These are phyloP conservation scores for Hippocampus abdominalis DNA, from an alignment of 2,113 vertebrate genomes.

Conservation along the genomic window DNA sequence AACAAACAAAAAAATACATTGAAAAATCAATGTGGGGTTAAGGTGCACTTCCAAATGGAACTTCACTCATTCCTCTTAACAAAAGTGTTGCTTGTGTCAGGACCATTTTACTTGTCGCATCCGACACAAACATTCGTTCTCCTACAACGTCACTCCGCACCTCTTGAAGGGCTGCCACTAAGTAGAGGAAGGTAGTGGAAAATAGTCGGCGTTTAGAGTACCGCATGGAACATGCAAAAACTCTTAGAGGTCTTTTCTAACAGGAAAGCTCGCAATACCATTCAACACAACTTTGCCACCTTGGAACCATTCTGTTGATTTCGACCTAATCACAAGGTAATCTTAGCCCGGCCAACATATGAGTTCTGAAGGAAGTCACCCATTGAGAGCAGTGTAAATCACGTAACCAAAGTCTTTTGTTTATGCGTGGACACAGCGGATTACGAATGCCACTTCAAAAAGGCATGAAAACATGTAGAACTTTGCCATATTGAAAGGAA, in stretches of 20 bases:
- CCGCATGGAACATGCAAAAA: constrained; percentile 2
- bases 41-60: constrained; percentile 45
- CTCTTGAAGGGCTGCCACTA: constrained; percentile 31
- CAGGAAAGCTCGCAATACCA: background rate
- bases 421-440: constrained; percentile 32
- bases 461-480: constrained; percentile 35
- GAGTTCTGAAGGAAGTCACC: constrained; percentile 13
- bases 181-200: constrained; percentile 24
- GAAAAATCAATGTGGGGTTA: constrained; percentile 26
- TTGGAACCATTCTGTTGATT: constrained; percentile 2
- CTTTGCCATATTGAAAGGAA: constrained; percentile 23
- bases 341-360: background rate
- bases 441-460: constrained; percentile 41
- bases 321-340: constrained; percentile 3
- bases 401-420: constrained; percentile 22
- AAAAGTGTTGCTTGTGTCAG: constrained; percentile 51
- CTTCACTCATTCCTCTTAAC: constrained; percentile 60
- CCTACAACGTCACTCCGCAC: constrained; percentile 48
- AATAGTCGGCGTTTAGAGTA: background rate
- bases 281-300: constrained; percentile 8
- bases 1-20: constrained; percentile 21
- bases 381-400: constrained; percentile 7
- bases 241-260: background rate
- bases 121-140: constrained; percentile 50
- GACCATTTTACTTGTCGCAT: constrained; percentile 32